These are phyloP conservation scores for Ciconia maguari DNA, from an alignment of 2,113 vertebrate species.

Conservation along the genomic window DNA sequence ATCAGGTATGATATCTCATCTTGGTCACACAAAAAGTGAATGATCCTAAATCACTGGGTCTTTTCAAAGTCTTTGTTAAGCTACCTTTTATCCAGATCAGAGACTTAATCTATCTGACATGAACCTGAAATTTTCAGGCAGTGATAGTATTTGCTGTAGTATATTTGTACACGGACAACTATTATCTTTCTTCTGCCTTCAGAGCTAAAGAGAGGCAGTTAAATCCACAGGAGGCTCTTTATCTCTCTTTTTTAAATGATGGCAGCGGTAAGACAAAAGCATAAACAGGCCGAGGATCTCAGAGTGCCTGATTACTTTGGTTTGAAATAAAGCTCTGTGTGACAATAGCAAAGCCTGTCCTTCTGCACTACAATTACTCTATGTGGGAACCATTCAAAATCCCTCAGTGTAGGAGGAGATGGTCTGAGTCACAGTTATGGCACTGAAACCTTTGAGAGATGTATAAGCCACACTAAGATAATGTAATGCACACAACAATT, in stretches of 20 bases:
- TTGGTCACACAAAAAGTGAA: background rate
- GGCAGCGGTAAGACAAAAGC: background rate
- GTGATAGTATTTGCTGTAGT: background rate
- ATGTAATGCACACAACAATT: background rate
- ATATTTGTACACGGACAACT: background rate
- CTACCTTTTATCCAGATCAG: background rate
- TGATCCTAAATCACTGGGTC: background rate
- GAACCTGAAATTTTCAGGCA: background rate
- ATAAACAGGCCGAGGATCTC: background rate
- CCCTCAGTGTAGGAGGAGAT: background rate
- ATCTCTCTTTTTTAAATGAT: background rate
- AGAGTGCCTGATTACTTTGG: background rate
- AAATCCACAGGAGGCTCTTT: background rate
- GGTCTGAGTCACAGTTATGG: background rate
- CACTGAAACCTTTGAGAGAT: background rate
- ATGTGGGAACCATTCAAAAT: background rate
- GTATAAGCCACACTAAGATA: background rate
- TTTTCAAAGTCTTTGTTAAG: background rate
- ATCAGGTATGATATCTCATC: background rate
- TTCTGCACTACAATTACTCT: background rate
- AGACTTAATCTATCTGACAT: background rate
- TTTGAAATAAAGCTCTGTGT: background rate
- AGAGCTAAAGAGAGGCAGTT: background rate
- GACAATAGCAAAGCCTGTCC: background rate
- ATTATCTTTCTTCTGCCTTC: background rate